A percentile compares a stretch with the other conserved stretches of the same genome.
phyloP scores from a whole-genome alignment of 2,113 vertebrate genomes.

The Beaufortia kweichowensis region DNA sequence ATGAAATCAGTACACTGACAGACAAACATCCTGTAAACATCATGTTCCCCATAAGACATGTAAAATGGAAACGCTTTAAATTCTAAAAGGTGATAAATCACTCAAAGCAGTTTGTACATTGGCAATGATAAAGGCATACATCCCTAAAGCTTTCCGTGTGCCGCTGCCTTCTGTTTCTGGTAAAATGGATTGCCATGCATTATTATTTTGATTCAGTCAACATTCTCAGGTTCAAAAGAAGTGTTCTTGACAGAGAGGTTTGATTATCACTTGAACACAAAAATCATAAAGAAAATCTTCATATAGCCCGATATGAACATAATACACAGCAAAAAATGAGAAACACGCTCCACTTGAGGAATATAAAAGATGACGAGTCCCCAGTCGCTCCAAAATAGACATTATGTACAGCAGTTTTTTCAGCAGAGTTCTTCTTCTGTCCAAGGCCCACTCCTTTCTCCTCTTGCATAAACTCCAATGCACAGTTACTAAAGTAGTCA shows the following conservation, averaged over 20 bases:
- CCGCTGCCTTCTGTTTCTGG: constrained; percentile 8
- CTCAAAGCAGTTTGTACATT: constrained; percentile 25
- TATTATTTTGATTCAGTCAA: constrained; percentile 1
- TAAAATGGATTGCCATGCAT: constrained; percentile 36
- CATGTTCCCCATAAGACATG: not conserved
- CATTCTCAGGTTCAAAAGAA: constrained; percentile 15
- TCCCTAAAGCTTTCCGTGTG: not conserved
- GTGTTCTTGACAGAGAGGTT: not conserved
- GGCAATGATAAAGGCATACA: constrained; percentile 8
- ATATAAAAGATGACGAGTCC: constrained; percentile 37
- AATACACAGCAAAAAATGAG: not conserved
- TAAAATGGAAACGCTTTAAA: constrained; percentile 17
- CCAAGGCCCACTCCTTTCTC: constrained; percentile 82
- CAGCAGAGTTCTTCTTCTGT: constrained; percentile 83
- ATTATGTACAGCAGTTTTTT: constrained; percentile 13
- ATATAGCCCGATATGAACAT: not conserved
- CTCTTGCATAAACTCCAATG: constrained; percentile 88
- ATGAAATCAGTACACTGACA: too few species aligned
- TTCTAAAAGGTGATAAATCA: constrained; percentile 37
- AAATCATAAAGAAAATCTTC: constrained; percentile 8
- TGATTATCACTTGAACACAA: not conserved
- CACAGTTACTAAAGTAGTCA: constrained; percentile 81
- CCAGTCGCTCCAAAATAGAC: constrained; percentile 38
- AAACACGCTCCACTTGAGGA: too few species aligned
- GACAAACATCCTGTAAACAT: constrained; percentile 6